Conservation (phyloP, 2,797 vertebrate genomes). For the Microhierax caerulescens region DNA sequence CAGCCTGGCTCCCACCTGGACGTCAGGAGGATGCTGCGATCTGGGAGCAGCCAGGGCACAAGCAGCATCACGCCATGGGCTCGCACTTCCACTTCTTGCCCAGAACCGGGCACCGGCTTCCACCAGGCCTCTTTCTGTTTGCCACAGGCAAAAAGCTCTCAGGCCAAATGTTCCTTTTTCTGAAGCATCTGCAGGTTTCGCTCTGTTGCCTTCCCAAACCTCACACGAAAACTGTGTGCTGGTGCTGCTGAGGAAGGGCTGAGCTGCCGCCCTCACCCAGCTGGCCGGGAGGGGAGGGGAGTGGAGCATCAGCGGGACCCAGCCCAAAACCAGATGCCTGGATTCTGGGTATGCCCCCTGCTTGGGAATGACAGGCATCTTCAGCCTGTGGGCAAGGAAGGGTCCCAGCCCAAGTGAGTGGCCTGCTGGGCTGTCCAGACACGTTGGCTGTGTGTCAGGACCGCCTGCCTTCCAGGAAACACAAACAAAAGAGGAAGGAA, state of each 20-base stretch:
- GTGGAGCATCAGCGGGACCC: neutral
- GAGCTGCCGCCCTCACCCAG: neutral
- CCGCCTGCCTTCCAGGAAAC: neutral
- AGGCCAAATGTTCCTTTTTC: neutral
- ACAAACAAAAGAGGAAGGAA: neutral
- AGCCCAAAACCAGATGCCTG: neutral
- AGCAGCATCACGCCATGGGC: rapidly evolving
- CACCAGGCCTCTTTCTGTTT: neutral
- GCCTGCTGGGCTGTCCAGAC: neutral
- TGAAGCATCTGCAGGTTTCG: neutral
- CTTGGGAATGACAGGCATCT: neutral
- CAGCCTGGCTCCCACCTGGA: neutral
- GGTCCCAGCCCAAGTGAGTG: neutral
- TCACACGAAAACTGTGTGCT: neutral
- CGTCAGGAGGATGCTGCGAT: neutral
- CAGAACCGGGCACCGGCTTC: neutral
- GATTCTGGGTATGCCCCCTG: neutral
- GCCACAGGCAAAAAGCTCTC: neutral
- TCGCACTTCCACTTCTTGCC: neutral
- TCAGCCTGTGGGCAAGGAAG: neutral
- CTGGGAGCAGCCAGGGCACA: neutral
- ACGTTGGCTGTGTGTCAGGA: neutral
- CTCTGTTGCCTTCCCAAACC: neutral
- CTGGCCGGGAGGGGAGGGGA: neutral
- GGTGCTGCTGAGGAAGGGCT: neutral